A percentile compares a stretch with the other conserved stretches of the same genome.
Conservation (phyloP, 1,140 invertebrate species). For the Drosophila azteca region DNA sequence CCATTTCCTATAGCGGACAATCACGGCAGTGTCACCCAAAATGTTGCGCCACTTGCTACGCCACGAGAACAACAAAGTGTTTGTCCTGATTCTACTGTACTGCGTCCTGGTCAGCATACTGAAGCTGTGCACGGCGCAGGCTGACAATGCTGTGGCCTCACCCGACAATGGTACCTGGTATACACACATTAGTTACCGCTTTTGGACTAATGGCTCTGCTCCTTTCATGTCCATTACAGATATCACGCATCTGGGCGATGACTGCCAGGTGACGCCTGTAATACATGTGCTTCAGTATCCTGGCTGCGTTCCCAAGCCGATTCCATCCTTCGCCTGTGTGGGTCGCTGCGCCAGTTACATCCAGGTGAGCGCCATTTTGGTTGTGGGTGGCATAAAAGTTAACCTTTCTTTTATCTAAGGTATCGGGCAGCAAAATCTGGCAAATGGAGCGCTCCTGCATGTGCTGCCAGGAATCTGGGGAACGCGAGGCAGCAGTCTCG, state of each 20-base stretch:
- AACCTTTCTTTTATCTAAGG: slow-evolving; percentile 85
- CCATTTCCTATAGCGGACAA: slow-evolving; percentile 51
- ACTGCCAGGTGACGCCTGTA: slow-evolving; percentile 95
- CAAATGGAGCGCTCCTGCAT: slow-evolving; percentile 97
- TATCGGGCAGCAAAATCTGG: slow-evolving; percentile 98
- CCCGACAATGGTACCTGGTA: slow-evolving; percentile 57
- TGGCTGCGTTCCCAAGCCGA: slow-evolving; percentile 95
- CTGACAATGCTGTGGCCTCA: slow-evolving; percentile 52
- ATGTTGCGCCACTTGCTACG: slow-evolving; percentile 67
- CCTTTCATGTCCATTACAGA: slow-evolving; percentile 42
- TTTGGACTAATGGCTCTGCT: background rate
- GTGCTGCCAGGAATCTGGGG: slow-evolving; percentile 97
- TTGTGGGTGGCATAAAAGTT: background rate
- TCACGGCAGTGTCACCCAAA: slow-evolving; percentile 31
- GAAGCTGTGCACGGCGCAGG: slow-evolving; percentile 67
- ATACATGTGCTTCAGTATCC: slow-evolving; percentile 96
- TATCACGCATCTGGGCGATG: slow-evolving; percentile 86
- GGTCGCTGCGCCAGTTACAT: slow-evolving; percentile 96
- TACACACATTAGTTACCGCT: background rate
- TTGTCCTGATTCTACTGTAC: slow-evolving; percentile 64
- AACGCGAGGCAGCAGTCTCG: slow-evolving; percentile 94
- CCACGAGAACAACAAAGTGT: slow-evolving; percentile 63
- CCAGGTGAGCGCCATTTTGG: slow-evolving; percentile 86
- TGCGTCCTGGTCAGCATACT: slow-evolving; percentile 67
- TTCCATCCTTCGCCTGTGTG: slow-evolving; percentile 96